These are phyloP conservation scores for Aleiodes testaceus DNA, from an alignment of 2,888 invertebrate species.

Conservation along the genomic window DNA sequence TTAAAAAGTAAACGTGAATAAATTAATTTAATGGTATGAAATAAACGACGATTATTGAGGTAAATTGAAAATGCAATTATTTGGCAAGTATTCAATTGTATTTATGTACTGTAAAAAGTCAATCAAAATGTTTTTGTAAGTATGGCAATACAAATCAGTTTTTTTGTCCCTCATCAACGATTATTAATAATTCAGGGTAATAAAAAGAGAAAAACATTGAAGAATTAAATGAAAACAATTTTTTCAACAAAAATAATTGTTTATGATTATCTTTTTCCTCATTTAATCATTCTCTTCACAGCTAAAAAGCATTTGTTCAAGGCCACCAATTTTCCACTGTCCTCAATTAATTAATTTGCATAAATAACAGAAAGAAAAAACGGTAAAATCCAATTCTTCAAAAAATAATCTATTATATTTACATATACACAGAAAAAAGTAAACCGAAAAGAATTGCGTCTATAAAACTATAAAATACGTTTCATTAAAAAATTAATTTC, in stretches of 20 bases:
- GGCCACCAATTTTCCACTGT: not conserved
- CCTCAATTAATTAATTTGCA: not conserved
- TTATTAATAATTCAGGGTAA: too few relatives aligned
- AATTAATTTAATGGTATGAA: not conserved
- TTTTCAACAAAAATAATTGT: too few relatives aligned
- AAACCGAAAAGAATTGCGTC: slow-evolving; percentile 37
- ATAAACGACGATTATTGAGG: not conserved
- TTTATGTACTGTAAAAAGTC: too few relatives aligned
- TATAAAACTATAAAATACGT: slow-evolving; percentile 26
- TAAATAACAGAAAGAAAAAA: slow-evolving; percentile 2
- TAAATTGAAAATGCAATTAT: not conserved
- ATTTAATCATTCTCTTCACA: too few relatives aligned
- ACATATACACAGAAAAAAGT: slow-evolving; percentile 53
- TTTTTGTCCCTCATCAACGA: too few relatives aligned
- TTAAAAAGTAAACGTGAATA: not conserved
- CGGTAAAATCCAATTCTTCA: slow-evolving; percentile 1
- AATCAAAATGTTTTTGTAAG: too few relatives aligned
- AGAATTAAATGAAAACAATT: too few relatives aligned
- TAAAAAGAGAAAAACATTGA: too few relatives aligned
- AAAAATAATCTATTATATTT: slow-evolving; percentile 46
- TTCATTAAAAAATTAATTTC: not conserved
- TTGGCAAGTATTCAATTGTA: not conserved
- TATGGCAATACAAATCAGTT: too few relatives aligned
- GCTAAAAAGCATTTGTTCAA: not conserved
- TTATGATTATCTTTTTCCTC: too few relatives aligned